phyloP scores from a whole-genome alignment of 2,888 invertebrate genomes.

The Parthenolecanium corni region DNA sequence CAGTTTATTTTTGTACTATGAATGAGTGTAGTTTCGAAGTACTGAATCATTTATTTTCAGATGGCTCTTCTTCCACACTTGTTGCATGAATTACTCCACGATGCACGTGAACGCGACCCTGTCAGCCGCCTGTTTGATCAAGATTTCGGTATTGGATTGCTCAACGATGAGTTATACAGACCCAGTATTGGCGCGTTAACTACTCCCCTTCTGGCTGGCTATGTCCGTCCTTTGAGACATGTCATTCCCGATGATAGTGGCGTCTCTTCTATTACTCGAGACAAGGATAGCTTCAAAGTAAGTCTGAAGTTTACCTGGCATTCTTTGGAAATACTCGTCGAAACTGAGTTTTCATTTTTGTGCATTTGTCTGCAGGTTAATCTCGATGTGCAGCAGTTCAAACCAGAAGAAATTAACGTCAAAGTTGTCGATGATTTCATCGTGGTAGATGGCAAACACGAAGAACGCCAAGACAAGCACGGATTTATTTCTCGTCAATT shows the following conservation, averaged over 20 bases:
- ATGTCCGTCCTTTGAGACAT: constrained; percentile 17
- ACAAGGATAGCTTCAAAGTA: constrained; percentile 18
- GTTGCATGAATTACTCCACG: constrained; percentile 32
- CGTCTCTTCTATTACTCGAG: constrained; percentile 1
- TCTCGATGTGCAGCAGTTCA: constrained; percentile 40
- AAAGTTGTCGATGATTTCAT: constrained; percentile 39
- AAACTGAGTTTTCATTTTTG: constrained; percentile 29
- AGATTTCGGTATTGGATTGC: constrained; percentile 34
- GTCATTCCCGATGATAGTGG: constrained; percentile 8
- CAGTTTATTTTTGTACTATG: too few species aligned
- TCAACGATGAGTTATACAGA: constrained; percentile 29
- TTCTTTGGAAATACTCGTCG: neutral
- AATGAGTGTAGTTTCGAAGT: neutral
- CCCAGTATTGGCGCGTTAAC: neutral
- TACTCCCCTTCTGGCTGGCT: constrained; percentile 5
- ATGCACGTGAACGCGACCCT: constrained; percentile 8
- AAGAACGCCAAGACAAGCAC: constrained; percentile 40
- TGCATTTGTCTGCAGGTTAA: constrained; percentile 36
- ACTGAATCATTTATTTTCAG: constrained; percentile 24
- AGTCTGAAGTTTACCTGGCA: neutral
- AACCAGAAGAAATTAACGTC: constrained; percentile 40
- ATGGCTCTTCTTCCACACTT: constrained; percentile 35
- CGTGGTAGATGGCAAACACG: constrained; percentile 40
- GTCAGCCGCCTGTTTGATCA: constrained; percentile 33
- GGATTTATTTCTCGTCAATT: constrained; percentile 41